Base-by-base conservation (phyloP, 2,888 invertebrate genomes). In the Alviniconcha strummeri region DNA sequence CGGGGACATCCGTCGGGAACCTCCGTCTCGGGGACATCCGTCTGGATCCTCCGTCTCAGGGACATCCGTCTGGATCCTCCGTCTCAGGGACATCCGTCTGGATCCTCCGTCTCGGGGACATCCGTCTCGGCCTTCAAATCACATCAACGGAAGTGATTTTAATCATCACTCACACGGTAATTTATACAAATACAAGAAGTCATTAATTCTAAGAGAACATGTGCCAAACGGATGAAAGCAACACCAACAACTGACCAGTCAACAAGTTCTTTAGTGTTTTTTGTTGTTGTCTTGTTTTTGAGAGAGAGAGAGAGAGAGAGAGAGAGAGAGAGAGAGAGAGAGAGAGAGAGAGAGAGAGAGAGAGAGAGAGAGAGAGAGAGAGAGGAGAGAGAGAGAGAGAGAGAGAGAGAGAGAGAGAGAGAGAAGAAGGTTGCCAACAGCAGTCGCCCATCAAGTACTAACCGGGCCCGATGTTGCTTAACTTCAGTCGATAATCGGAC, bases 331-430 rank as follows among this genome's bases (percentile, higher is more conserved):
- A 15, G 13, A 17, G n/a, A 69, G 13, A 69, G 13, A 69, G 5
- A 15, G 13, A 69, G 13, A 69, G 13, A 69, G 13, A 69, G 13
- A 69, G 5, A 15, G 69, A 69, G 7, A 36, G 64, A 36, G 64
- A 67, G 80, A 80, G n/a, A 36, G 64, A 19, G 5, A 36, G 36
- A 80, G 67, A 64, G 67, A 36, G 64, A 67, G n/a, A 64, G 71
- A 81, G 71, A 69, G 81, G 69, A 71, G 71, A 71, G 19, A 71
- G 71, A 54, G 55, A 67, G 55, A 81, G 72, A 71, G 55, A 71
- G 81, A 72, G 56, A 71, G 55, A 71, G 72, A 81, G 72, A 71
- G 54, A 81, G 71, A 72, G 81, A 56, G 69, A 55, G 17, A 15
- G 17, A 15, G 17, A 17, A n/a, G 4, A n/a, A 69, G 69, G n/a